These are phyloP conservation scores for Nylanderia fulva DNA, from an alignment of 1,140 invertebrate genomes.

Conservation along the genomic window DNA sequence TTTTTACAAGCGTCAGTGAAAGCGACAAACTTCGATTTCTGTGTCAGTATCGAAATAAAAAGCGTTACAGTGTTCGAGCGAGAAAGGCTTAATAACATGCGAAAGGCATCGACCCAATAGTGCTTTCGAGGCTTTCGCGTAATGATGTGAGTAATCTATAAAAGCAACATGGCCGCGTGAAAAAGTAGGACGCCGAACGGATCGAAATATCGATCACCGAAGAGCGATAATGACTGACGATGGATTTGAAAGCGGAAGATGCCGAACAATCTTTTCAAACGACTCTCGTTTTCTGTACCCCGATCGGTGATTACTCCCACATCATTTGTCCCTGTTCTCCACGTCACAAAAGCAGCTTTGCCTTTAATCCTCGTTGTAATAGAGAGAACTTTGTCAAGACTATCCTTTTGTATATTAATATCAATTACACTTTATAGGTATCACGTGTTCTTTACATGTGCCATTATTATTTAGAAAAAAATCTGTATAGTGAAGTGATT, in stretches of 20 bases:
- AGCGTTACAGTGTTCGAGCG: background rate
- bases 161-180: conserved; percentile 54
- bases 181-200: conserved; percentile 71
- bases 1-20: conserved; percentile 20
- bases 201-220: conserved; percentile 69
- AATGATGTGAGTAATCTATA: conserved; percentile 69
- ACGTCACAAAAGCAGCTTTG: conserved; percentile 59
- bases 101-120: conserved; percentile 25
- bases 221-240: conserved; percentile 71
- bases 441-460: conserved; percentile 46
- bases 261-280: conserved; percentile 64
- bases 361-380: conserved; percentile 25
- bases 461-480: conserved; percentile 44
- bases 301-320: conserved; percentile 70
- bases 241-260: conserved; percentile 74
- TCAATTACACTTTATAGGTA: conserved; percentile 10
- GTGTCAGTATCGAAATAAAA: background rate
- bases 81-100: conserved; percentile 46
- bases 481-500: background rate
- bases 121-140: conserved; percentile 63
- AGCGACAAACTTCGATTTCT: conserved; percentile 44
- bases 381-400: background rate
- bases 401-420: conserved; percentile 15
- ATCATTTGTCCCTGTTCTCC: conserved; percentile 67
- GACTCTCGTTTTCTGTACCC: conserved; percentile 68